Percentiles rank a stretch among this genome's conserved stretches.
Conservation (phyloP, 2,113 vertebrate species). For the Hystrix brachyura region DNA sequence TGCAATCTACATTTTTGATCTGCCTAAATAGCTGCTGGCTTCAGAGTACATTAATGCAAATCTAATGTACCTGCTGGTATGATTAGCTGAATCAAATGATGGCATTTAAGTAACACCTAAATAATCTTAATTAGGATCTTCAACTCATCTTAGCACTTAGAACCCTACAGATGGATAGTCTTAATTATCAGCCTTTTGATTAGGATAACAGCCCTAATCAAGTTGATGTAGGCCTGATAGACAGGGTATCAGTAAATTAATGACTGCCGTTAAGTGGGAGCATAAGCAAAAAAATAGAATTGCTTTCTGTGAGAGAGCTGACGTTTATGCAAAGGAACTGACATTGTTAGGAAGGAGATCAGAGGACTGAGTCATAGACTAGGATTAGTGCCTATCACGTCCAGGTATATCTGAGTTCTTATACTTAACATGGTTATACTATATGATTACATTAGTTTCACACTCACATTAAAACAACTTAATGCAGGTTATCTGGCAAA, state of each 20-base stretch:
- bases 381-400: constrained; percentile 59
- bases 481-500: constrained; percentile 74
- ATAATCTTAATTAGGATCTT: constrained; percentile 94
- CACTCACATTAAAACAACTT: constrained; percentile 59
- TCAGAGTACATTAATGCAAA: constrained; percentile 92
- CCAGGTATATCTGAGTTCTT: constrained; percentile 1
- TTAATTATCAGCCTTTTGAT: constrained; percentile 94
- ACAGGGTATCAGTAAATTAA: constrained; percentile 92
- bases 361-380: not conserved
- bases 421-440: constrained; percentile 14
- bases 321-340: constrained; percentile 71
- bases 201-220: constrained; percentile 94
- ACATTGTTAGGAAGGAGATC: constrained; percentile 76
- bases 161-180: constrained; percentile 92
- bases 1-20: constrained; percentile 89
- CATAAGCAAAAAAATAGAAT: constrained; percentile 85
- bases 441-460: constrained; percentile 17
- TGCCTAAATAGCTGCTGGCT: constrained; percentile 88
- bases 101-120: constrained; percentile 93
- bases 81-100: constrained; percentile 94
- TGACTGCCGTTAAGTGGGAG: constrained; percentile 89
- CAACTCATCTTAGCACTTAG: constrained; percentile 91
- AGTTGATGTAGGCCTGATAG: constrained; percentile 91
- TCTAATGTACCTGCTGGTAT: constrained; percentile 93
- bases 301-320: constrained; percentile 81